phyloP scores from a whole-genome alignment of 2,113 vertebrate genomes.

The Aegithalos caudatus region DNA sequence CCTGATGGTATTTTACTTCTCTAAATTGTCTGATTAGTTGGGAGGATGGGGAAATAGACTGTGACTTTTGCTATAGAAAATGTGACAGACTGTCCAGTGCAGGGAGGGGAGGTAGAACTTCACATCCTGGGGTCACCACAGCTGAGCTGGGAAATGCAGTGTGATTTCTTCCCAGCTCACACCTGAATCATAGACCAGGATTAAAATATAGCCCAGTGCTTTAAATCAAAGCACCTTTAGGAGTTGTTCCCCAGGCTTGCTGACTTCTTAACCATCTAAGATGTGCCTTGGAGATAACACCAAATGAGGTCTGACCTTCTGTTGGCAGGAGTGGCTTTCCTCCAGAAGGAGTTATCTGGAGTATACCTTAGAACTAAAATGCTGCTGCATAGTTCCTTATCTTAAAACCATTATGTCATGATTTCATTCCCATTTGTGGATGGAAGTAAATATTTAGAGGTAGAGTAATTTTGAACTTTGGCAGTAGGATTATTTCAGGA shows the following conservation, averaged over 20 bases:
- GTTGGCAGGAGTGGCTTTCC: neutral
- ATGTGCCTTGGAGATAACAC: neutral
- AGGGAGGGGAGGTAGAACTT: neutral
- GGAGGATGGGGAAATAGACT: neutral
- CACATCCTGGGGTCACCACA: rapidly evolving
- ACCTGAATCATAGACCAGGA: neutral
- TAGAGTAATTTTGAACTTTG: neutral
- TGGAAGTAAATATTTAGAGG: neutral
- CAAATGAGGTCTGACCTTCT: neutral
- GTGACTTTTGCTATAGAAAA: neutral
- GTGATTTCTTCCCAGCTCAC: neutral
- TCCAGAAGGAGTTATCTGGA: neutral
- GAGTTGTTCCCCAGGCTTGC: neutral
- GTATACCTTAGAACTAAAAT: neutral
- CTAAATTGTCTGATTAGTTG: neutral
- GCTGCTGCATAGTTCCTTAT: neutral
- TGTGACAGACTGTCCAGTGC: neutral
- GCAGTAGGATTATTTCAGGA: slow-evolving; percentile 6
- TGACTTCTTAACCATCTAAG: neutral
- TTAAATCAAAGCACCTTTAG: neutral
- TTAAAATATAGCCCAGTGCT: neutral
- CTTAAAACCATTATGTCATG: neutral
- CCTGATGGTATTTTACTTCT: neutral
- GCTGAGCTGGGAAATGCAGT: neutral
- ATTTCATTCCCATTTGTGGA: neutral